Conservation (phyloP, 2,113 vertebrate genomes). For the Corydoras maculifer region DNA sequence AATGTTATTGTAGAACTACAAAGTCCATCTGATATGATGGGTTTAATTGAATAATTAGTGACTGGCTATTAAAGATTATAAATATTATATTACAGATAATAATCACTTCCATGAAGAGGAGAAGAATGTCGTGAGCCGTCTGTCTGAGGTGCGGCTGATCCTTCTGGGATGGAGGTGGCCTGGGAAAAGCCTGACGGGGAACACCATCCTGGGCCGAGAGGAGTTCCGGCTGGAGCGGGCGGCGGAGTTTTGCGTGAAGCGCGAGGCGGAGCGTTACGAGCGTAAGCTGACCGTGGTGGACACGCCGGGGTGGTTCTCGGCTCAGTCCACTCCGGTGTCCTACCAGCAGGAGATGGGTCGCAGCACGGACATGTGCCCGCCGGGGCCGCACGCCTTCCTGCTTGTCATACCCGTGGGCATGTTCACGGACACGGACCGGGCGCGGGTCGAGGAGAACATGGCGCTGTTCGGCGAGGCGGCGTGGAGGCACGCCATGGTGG, state of each 20-base stretch:
- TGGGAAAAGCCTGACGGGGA: conserved; percentile 69
- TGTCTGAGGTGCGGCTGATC: conserved; percentile 61
- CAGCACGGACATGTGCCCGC: conserved; percentile 56
- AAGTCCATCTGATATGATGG: too few species aligned
- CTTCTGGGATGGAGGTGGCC: conserved; percentile 73
- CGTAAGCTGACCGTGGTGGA: conserved; percentile 65
- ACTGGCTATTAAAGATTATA: not conserved
- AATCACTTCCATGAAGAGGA: conserved; percentile 38
- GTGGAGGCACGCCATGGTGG: conserved; percentile 65
- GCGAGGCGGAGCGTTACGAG: conserved; percentile 53
- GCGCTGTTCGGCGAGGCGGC: conserved; percentile 59
- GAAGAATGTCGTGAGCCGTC: conserved; percentile 33
- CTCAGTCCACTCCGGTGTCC: conserved; percentile 58
- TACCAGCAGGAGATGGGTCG: conserved; percentile 65
- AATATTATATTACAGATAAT: conserved; percentile 21
- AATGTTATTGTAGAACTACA: too few species aligned
- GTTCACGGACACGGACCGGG: conserved; percentile 65
- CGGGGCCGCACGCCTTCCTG: conserved; percentile 68
- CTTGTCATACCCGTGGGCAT: conserved; percentile 68
- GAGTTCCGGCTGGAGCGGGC: conserved; percentile 68
- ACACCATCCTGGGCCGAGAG: conserved; percentile 69
- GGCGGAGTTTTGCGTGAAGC: conserved; percentile 65
- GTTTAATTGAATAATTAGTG: too few species aligned
- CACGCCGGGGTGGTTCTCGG: conserved; percentile 71
- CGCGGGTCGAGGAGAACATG: conserved; percentile 64